Conservation (phyloP, 1,140 invertebrate species). For the Drosophila auraria region DNA sequence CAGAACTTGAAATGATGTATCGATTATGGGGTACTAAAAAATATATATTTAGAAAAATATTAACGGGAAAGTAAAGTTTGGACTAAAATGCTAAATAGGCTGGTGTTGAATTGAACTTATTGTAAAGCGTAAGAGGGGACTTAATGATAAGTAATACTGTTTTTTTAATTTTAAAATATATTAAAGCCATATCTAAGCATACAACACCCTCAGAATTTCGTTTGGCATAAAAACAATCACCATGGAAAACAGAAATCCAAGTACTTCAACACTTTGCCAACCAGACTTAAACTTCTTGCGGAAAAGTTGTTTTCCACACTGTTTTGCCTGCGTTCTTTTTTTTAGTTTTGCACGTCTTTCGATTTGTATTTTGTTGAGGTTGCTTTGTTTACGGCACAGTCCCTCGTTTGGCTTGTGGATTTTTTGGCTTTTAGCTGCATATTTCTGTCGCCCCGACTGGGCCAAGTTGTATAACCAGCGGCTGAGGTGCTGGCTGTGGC, state of each 20-base stretch:
- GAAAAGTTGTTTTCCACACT: conserved; percentile 36
- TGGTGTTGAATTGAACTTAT: no score
- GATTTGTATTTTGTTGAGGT: conserved; percentile 54
- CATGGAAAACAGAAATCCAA: conserved; percentile 23
- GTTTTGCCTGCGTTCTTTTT: conserved; percentile 19
- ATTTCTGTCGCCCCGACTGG: conserved; percentile 34
- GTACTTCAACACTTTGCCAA: conserved; percentile 55
- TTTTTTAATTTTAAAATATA: background rate
- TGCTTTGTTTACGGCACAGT: conserved; percentile 56
- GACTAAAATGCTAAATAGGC: no score
- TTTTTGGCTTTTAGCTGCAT: conserved; percentile 66
- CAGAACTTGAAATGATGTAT: no score
- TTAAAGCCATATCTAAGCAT: background rate
- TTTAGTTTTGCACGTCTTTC: conserved; percentile 43
- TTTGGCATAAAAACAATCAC: background rate
- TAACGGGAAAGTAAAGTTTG: background rate
- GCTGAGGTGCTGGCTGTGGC: conserved; percentile 20
- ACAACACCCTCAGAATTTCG: background rate
- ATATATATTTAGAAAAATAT: no score
- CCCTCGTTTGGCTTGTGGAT: conserved; percentile 40
- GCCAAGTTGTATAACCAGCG: conserved; percentile 48
- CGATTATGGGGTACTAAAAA: background rate
- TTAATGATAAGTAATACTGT: no score
- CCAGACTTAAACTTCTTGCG: conserved; percentile 47
- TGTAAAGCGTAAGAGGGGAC: no score